Evolutionary conservation across 1,140 invertebrate species (phyloP), one percentile per base, ranked within the genome.

Genomic region (Penaeus indicus): DNA sequence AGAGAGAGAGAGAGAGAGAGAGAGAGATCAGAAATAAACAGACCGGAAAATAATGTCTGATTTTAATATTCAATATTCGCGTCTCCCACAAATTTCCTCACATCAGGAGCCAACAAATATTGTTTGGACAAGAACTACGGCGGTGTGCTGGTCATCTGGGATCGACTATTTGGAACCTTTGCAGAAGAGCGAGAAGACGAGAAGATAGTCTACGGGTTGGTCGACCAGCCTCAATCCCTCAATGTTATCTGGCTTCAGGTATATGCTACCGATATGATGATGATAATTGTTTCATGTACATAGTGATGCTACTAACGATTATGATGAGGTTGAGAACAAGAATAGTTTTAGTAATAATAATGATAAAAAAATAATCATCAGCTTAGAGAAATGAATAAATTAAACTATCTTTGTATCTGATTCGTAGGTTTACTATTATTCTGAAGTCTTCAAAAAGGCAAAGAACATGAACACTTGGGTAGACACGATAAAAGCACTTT

Each of bases 41-140:
- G 32, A 32, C 32, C 32, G 32, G 2, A 0, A 32, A 32, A 32
- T 32, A 32, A 42, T 42, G 38, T 42, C 7, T 42, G 1, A 42
- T 42, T 42, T 8, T 54, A 11, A 13, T 54, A 11, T 16, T 54
- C 16, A 54, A 54, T 54, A 54, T 16, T 13, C 11, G 0, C 16
- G 10, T 54, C 54, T 54, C 10, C 11, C 16, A 11, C 5, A 11
- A 13, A 16, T 16, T 1, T 54, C 11, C 54, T 13, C 54, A 13
- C 16, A 16, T 13, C 10, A 27, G 92, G 93, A 32, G 91, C 94
- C 67, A 95, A 95, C 91, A 92, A 93, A 63, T 95, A 95, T 85
- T 95, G 95, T 91, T 94, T 95, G 77, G 95, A 95, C 91, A 95
- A 95, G 90, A 95, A 95, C 91, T 95, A 94, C 92, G 95, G 92